A percentile compares a stretch with the other conserved stretches of the same genome.
These are phyloP conservation scores for Aptenodytes forsteri DNA, from an alignment of 2,113 vertebrate genomes.

Conservation along the genomic window DNA sequence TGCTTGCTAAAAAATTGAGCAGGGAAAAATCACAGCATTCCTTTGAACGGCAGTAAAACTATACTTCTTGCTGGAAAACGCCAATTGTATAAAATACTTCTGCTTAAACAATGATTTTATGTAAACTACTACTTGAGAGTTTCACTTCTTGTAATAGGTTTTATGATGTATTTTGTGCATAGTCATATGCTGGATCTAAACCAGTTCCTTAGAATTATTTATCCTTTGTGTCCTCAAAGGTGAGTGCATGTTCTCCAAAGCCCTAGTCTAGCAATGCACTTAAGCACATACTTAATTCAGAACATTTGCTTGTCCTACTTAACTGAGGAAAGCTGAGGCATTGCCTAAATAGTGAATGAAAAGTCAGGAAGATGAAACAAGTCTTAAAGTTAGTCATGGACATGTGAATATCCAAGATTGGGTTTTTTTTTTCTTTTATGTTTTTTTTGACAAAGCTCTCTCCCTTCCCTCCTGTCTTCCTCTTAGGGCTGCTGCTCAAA, in stretches of 20 bases:
- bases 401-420: neutral
- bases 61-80: neutral
- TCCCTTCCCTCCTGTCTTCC: neutral
- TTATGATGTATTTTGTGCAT: neutral
- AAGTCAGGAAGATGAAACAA: neutral
- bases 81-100: neutral
- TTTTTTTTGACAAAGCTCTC: neutral
- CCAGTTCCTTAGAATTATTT: neutral
- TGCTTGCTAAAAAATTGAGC: neutral
- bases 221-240: neutral
- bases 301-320: neutral
- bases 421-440: neutral
- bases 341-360: neutral
- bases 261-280: neutral
- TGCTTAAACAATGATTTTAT: neutral
- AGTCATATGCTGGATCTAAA: neutral
- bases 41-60: neutral
- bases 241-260: neutral
- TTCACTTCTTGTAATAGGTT: neutral
- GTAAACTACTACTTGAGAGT: neutral
- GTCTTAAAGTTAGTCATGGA: neutral
- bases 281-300: neutral
- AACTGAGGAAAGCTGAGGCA: neutral
- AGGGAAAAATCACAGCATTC: neutral
- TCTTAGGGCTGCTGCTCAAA: conserved; percentile 92